Base-by-base conservation (phyloP, 2,113 vertebrate species). In the Periophthalmus modestus region DNA sequence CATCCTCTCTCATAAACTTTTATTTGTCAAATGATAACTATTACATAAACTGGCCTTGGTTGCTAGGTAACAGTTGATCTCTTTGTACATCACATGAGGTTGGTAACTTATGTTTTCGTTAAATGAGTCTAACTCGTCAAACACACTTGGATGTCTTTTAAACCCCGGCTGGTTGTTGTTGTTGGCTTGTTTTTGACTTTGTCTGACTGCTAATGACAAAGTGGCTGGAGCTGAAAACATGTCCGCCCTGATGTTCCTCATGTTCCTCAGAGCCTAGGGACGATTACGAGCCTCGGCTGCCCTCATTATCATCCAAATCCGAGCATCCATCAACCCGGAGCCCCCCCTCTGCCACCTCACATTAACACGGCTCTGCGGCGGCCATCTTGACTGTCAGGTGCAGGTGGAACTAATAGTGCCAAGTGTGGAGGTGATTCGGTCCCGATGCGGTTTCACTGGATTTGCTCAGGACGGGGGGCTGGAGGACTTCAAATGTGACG, bases 251-350 rank as follows among this genome's bases (percentile, higher is more conserved):
- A 82, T 68, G 75, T 76, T 76, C 48, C 54, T 68, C 71, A 70
- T 68, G 75, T 76, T 76, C 48, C 54, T 68, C 71, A 70, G 46
- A 36, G 13, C 23, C 55, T n/a, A 36, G 61, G 59, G 72, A 65
- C 50, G 68, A 83, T 71, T 76, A 73, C 34, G 67, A 69, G 68
- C 63, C 19, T 9, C 63, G 14, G 66, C 73, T 50, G 18, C 43
- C 63, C 66, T 83, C 73, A 67, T 86, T 79, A 82, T 68, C 47
- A 2, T 33, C 61, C 68, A 75, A 63, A 80, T 76, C 59, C 66
- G 76, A 50, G 69, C 73, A 82, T 86, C 76, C 73, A 82, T 77
- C 78, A 81, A 50, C 52, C 50, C 67, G 2, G n/a, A 18, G 71
- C 68, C 70, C 63, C 7, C 7, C 3, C 34, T 11, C 11, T 39